Evolutionary conservation across 2,113 vertebrate genomes (phyloP).

Genomic region (Pycnonotus jocosus): DNA sequence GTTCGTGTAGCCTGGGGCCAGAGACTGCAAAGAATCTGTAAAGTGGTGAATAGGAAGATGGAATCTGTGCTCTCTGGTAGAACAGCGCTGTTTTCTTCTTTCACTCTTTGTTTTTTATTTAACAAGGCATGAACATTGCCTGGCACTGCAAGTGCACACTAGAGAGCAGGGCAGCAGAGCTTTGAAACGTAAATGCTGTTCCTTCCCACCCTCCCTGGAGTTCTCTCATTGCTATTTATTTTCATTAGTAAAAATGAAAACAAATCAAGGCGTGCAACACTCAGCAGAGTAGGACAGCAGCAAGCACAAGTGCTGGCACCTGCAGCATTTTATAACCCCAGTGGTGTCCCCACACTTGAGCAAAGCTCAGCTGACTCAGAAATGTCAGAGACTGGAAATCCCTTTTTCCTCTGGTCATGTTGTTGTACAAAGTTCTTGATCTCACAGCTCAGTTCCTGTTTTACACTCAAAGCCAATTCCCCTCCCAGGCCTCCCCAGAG

Average conservation of each 20-base stretch:
- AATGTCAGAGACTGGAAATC: background rate
- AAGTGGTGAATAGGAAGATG: background rate
- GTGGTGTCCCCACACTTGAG: background rate
- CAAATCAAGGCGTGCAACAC: constrained; percentile 38
- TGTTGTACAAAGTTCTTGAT: background rate
- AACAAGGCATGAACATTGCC: constrained; percentile 36
- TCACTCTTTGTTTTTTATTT: constrained; percentile 22
- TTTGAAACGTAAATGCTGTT: constrained; percentile 1
- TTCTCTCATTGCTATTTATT: constrained; percentile 54
- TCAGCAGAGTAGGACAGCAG: background rate
- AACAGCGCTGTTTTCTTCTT: constrained; percentile 9
- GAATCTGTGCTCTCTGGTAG: constrained; percentile 2
- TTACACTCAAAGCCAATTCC: background rate
- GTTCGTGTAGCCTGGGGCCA: background rate
- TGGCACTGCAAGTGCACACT: background rate
- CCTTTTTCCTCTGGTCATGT: background rate
- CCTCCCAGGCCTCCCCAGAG: background rate
- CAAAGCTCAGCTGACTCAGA: background rate
- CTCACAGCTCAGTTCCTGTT: background rate
- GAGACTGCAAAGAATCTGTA: background rate
- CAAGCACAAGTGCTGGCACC: background rate
- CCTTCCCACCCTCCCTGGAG: constrained; percentile 27
- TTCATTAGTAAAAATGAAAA: constrained; percentile 65
- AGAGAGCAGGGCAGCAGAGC: constrained; percentile 5
- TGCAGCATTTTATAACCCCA: background rate